Conservation (phyloP, 2,797 vertebrate genomes). For the Brachyrhaphis roseni region DNA sequence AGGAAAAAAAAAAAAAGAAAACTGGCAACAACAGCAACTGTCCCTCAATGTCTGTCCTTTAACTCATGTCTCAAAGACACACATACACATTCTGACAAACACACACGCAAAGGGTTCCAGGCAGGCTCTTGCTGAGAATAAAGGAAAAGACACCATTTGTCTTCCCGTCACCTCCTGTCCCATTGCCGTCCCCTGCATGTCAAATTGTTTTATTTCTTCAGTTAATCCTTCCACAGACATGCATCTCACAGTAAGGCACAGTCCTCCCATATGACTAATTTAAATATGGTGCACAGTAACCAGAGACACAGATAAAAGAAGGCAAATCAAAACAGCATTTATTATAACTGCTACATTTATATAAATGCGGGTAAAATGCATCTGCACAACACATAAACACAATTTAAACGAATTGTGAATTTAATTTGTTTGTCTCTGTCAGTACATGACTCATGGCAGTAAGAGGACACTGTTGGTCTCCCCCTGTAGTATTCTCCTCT, state of each 20-base stretch:
- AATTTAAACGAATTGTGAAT: conserved; percentile 6
- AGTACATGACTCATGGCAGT: conserved; percentile 60
- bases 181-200: conserved; percentile 17
- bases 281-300: conserved; percentile 21
- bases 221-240: conserved; percentile 25
- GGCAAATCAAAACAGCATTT: conserved; percentile 28
- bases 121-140: conserved; percentile 41
- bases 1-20: conserved; percentile 30
- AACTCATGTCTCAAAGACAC: conserved; percentile 22
- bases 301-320: conserved; percentile 20
- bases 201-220: conserved; percentile 33
- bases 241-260: conserved; percentile 4
- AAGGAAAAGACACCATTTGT: conserved; percentile 45
- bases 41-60: conserved; percentile 39
- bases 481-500: conserved; percentile 75
- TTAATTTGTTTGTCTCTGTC: neutral
- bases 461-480: conserved; percentile 78
- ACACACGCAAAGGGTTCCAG: conserved; percentile 18
- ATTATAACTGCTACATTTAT: conserved; percentile 33
- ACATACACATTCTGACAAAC: conserved; percentile 15
- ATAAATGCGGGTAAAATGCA: neutral
- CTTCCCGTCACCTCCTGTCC: conserved; percentile 35
- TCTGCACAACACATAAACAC: neutral
- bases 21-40: conserved; percentile 20
- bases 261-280: conserved; percentile 4